Evolutionary conservation across 2,113 vertebrate species (phyloP).

Genomic region (Hippolais icterina): DNA sequence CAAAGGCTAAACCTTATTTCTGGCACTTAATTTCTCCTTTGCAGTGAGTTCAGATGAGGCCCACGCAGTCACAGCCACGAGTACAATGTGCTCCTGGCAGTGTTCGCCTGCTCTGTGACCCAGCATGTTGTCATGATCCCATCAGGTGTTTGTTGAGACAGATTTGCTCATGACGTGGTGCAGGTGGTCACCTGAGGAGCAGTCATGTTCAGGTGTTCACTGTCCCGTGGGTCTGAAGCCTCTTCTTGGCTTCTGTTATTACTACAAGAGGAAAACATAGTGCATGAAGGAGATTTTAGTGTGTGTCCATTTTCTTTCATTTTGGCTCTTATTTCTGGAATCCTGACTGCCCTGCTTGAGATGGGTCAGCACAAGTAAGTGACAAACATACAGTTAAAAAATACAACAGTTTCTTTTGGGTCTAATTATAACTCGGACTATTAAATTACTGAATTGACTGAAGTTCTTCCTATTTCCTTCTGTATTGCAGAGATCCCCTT

Average conservation of each 20-base stretch:
- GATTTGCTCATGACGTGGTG: too few species aligned
- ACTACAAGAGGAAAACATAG: neutral
- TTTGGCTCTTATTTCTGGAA: neutral
- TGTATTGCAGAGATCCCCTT: neutral
- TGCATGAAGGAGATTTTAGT: too few species aligned
- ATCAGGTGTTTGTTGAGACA: neutral
- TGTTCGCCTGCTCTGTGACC: neutral
- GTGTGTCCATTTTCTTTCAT: accelerated
- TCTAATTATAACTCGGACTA: neutral
- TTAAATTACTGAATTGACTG: neutral
- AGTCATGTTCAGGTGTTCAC: neutral
- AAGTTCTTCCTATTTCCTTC: neutral
- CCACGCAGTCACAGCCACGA: accelerated
- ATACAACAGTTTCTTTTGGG: neutral
- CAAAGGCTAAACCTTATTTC: neutral
- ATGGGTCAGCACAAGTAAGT: neutral
- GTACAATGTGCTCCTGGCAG: neutral
- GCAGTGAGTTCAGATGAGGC: accelerated
- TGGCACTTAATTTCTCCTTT: accelerated
- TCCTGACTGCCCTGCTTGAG: neutral
- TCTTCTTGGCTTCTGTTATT: neutral
- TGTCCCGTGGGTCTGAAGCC: neutral
- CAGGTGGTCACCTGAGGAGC: neutral
- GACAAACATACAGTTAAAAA: neutral
- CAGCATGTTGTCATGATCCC: accelerated